Base-by-base conservation (phyloP, 2,888 invertebrate genomes). In the Rhingia rostrata region DNA sequence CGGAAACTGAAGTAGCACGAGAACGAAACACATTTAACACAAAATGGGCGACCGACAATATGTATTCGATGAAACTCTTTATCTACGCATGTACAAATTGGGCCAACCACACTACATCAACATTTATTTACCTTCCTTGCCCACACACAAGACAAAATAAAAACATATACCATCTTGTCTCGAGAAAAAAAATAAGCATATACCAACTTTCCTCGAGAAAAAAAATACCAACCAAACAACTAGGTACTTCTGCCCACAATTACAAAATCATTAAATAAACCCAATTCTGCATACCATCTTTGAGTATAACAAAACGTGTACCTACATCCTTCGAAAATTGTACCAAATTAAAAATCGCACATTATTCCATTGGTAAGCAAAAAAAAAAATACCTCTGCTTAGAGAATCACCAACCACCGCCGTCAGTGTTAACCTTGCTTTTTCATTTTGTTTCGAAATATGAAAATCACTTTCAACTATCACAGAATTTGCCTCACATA, bases 351-450 rank as follows among this genome's bases (percentile, higher is more conserved):
- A 4, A 37, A 4, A 10, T 41, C 22, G 39, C 12, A 33, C 32
- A 70, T 12, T 4, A 45, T 30, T 3, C 22, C 33, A 58, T 32
- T 7, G 37, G 39, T 10, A 12, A 22, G 22, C 1, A 45, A 35
- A 54, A 4, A 56, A 64, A 72, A 54, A 64, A 32, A 61, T 75
- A 75, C 66, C 75, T 75, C 66, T 10, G 35, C 51, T 35, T 30
- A 51, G 60, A 60, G 51, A 51, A 66, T 6, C 53, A 64, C 43
- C 51, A 60, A 58, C 75, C 63, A 75, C 75, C 49, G 64, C 64
- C 4, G 39, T 49, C 47, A 45, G 56, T 22, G 22, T 39, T 63
- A 73, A 37, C 37, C 53, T 74, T 43, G 54, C 22, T 43, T 56
- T 47, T 41, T 49, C 22, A 58, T 56, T 66, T 64, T 35, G 12